Base-by-base conservation (phyloP, 2,888 invertebrate species). In the Deilephila porcellus region DNA sequence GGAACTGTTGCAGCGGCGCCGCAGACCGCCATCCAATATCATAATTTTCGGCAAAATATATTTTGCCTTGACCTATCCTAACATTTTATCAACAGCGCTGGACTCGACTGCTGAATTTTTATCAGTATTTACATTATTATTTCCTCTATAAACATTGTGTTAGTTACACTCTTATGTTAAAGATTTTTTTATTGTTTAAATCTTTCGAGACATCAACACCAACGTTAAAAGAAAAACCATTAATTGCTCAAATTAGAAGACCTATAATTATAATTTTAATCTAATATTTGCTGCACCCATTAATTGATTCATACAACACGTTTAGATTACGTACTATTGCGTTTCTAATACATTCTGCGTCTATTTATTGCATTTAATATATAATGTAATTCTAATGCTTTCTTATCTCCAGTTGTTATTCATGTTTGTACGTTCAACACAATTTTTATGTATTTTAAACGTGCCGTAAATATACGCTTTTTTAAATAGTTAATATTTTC, bases 51-150 rank as follows among this genome's bases (percentile, higher is more conserved):
- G 78, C 78, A 74, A 76, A 80, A 84, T 83, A 60, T 78, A 81
- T 83, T 85, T 90, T 79, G 86, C 91, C 93, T 91, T 93, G 93
- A 94, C 93, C 94, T 93, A 92, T 90, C 91, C 89, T 92, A 93
- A 94, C 91, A 90, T 88, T 91, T 91, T 92, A 91, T 91, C 89
- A 86, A 84, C 81, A 82, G 79, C 75, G 78, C 83, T 80, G 82
- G 79, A 77, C 78, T 80, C 79, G 79, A 78, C 78, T 79, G 85
- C 82, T 84, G 83, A 88, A 87, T 83, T 82, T 85, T 87, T 88
- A 88, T 87, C 84, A 63, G 75, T 75, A 73, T 75, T 76, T 75
- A 74, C 74, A 75, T 77, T 78, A 79, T 56, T 79, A 78, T 85
- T 86, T 84, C 83, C 79, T 81, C 73, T 71, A 74, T 74, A 71